phyloP scores from a whole-genome alignment of 30 jellyfish, hydroid and myxozoan genomes.

The Hydra vulgaris region DNA sequence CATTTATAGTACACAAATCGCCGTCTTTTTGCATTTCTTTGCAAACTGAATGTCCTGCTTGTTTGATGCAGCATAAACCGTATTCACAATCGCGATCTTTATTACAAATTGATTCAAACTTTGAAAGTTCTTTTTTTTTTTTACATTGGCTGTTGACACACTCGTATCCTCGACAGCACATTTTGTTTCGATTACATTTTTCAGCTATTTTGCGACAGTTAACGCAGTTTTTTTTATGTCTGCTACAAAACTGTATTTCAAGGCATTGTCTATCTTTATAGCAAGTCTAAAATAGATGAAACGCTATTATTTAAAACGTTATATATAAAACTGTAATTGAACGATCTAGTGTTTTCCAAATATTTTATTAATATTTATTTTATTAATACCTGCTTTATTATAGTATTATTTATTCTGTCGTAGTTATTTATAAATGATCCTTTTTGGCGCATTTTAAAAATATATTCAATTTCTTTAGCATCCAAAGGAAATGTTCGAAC shows the following conservation, averaged over 20 bases:
- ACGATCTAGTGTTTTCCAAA: too few relatives aligned
- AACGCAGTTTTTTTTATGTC: conserved; percentile 50
- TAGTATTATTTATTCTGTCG: too few relatives aligned
- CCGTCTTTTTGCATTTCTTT: conserved; percentile 54
- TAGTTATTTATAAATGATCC: too few relatives aligned
- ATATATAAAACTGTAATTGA: background rate
- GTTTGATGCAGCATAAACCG: conserved; percentile 81
- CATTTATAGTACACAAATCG: conserved; percentile 50
- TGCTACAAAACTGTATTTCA: conserved; percentile 50
- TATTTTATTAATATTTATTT: too few relatives aligned
- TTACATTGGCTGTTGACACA: conserved; percentile 77
- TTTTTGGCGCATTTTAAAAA: too few relatives aligned
- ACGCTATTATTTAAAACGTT: background rate
- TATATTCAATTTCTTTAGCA: background rate
- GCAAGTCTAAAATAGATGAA: conserved; percentile 9
- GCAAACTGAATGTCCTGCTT: conserved; percentile 62
- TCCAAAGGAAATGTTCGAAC: conserved; percentile 9
- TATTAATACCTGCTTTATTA: too few relatives aligned
- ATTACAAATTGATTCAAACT: conserved; percentile 58
- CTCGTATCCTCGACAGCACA: conserved; percentile 93
- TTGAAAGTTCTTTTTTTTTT: conserved; percentile 31
- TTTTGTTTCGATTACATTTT: conserved; percentile 72
- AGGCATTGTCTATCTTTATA: conserved; percentile 88
- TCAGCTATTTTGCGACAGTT: conserved; percentile 68
- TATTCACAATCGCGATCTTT: conserved; percentile 70